Base-by-base conservation (phyloP, 1,140 invertebrate genomes). In the Drosophila eugracilis region DNA sequence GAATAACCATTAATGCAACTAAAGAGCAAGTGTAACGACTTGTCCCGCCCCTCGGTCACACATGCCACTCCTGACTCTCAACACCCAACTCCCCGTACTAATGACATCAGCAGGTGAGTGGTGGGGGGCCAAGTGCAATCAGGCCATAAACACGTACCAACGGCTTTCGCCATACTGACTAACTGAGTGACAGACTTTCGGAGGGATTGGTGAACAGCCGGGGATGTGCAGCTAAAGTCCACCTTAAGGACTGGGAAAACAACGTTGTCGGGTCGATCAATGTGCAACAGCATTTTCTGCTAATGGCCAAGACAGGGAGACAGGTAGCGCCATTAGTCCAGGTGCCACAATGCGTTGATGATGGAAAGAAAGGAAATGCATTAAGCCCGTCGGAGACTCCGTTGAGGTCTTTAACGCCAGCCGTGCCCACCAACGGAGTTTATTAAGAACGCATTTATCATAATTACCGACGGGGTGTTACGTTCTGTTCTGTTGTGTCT, bases 401-500 rank as follows among this genome's bases (percentile, higher is more conserved):
- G 19, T 37, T 49, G 58, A 49, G 32, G 48, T 42, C 67, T 54
- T 36, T 39, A 53, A 65, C 50, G 70, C 63, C 69, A 63, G 54
- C 30, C 19, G 42, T 19, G 28, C 32, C 30, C n/a, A 19, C 26
- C 60, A 14, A 28, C 54, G 17, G 52, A 73, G 49, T 86, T 73
- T 85, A 86, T 85, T 86, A 85, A 66, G 47, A 67, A 74, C 67
- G 55, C 77, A 86, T 85, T 85, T 81, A 85, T 85, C 80, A 85
- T 86, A 85, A 85, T 85, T 86, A 85, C 76, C 54, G 59, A 36
- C 69, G 28, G 28, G 36, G 24, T 4, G 37, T 22, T 17, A 36
- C 69, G 28, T 22, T 30, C 17, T 4, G 37, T 22, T 17, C n/a
- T 41, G 22, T 59, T 26, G 32, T 30, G 15, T 57, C 44, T 45